Evolutionary conservation across 2,113 vertebrate genomes (phyloP).

Genomic region (Gopherus flavomarginatus): DNA sequence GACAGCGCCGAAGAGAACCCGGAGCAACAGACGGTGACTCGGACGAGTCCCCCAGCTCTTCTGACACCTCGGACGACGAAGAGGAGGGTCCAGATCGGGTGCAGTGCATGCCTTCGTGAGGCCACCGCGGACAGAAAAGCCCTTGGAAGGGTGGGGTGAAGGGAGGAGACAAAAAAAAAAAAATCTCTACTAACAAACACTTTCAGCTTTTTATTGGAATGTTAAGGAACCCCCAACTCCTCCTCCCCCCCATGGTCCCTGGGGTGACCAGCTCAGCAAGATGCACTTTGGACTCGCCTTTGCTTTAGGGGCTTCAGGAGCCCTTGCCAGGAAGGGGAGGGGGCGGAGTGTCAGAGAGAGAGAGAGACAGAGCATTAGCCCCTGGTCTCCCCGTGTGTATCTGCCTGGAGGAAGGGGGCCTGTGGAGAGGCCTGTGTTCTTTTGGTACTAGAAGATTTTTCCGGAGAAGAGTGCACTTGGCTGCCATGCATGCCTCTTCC

Average conservation of each 20-base stretch:
- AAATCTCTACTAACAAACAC: background rate
- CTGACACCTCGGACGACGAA: slow-evolving; percentile 91
- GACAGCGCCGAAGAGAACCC: slow-evolving; percentile 84
- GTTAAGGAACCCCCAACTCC: background rate
- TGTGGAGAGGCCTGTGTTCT: background rate
- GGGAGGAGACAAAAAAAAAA: background rate
- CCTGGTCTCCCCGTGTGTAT: background rate
- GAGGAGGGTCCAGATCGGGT: slow-evolving; percentile 92
- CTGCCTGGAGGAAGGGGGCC: background rate
- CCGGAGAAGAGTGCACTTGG: background rate
- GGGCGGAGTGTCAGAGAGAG: too few species aligned
- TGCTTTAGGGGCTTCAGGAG: slow-evolving; percentile 41
- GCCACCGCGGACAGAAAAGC: background rate
- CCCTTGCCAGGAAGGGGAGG: background rate
- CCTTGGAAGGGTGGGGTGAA: background rate
- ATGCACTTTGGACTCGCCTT: slow-evolving; percentile 69
- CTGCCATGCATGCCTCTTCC: background rate
- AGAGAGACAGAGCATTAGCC: background rate
- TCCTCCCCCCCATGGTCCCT: background rate
- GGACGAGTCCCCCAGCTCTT: slow-evolving; percentile 91
- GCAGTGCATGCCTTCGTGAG: slow-evolving; percentile 97
- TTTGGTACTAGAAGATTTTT: background rate
- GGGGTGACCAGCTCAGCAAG: slow-evolving; percentile 14
- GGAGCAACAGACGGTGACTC: slow-evolving; percentile 85
- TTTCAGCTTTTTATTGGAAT: slow-evolving; percentile 52